Base-by-base conservation (phyloP, 1,140 invertebrate species). In the Lordiphosa clarofinis region DNA sequence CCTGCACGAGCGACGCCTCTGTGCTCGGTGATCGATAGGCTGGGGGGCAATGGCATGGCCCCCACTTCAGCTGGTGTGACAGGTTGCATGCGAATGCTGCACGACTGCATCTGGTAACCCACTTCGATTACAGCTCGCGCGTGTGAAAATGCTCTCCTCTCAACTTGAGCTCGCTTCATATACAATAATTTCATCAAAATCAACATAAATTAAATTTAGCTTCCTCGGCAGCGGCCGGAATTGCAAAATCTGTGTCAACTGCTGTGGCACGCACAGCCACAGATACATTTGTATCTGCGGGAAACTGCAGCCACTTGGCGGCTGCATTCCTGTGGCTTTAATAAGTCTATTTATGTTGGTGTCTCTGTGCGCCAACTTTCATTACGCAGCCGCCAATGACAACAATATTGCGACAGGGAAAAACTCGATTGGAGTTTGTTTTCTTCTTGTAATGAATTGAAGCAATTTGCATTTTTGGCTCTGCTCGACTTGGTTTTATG, bases 61-160 rank as follows among this genome's bases (percentile, higher is more conserved):
- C 19, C 19, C 37, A 12, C 55, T 28, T 9, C 7, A 56, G 72
- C 63, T 65, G 76, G 50, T 84, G 63, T 65, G 76, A 84, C 76
- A 82, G 76, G 76, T 82, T 82, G 76, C 64, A 79, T 73, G 75
- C 75, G 66, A 81, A 81, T 82, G 75, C 76, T 73, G 75, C 79
- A 84, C 79, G 78, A 82, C 60, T 82, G 78, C 78, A 68, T 68
- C 76, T 84, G 76, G 64, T 84, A 82, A 82, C 78, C 78, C 78
- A 82, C 78, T 82, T 82, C 79, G 78, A 84, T 76, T 82, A 84
- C 75, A 39, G 47, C 28, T 13, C 46, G 71, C 72, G 76, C 76
- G 76, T 84, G 78, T 84, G 79, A 82, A 82, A 73, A 82, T 70
- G 54, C 39, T 63, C 53, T 55, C 52, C 48, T 54, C 21, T 44